These are phyloP conservation scores for Tholera decimalis DNA, from an alignment of 2,888 invertebrate genomes.

Conservation along the genomic window DNA sequence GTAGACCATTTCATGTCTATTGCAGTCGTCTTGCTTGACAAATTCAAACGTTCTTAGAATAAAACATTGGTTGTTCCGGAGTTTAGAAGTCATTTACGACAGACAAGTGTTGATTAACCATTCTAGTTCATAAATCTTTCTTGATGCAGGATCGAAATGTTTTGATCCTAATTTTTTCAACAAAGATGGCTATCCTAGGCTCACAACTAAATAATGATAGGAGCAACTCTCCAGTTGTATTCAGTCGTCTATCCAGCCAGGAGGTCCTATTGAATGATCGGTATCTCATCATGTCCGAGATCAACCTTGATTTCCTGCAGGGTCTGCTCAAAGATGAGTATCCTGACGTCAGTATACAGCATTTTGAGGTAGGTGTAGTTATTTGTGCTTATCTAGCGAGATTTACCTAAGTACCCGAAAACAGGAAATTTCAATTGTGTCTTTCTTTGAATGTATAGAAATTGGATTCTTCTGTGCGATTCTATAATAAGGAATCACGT, in stretches of 20 bases:
- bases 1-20: background rate
- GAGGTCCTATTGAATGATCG: slow-evolving; percentile 22
- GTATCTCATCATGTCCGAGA: slow-evolving; percentile 81
- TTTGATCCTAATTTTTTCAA: slow-evolving; percentile 16
- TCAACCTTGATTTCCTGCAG: slow-evolving; percentile 91
- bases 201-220: slow-evolving; percentile 40
- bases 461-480: background rate
- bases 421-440: background rate
- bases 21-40: background rate
- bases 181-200: slow-evolving; percentile 21
- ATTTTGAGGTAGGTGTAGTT: slow-evolving; percentile 87
- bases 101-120: background rate
- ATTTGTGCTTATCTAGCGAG: background rate
- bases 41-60: background rate
- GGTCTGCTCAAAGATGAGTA: slow-evolving; percentile 90
- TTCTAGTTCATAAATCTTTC: background rate
- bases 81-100: background rate
- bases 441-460: no score
- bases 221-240: slow-evolving; percentile 37
- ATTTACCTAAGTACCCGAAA: background rate
- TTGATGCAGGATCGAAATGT: background rate
- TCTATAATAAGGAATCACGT: background rate
- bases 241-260: slow-evolving; percentile 35
- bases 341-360: slow-evolving; percentile 90
- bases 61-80: background rate